Percentiles rank a stretch among this genome's conserved stretches.
Evolutionary conservation across 2,888 invertebrate species (phyloP).

Genomic region (Mactromeris polynyma): DNA sequence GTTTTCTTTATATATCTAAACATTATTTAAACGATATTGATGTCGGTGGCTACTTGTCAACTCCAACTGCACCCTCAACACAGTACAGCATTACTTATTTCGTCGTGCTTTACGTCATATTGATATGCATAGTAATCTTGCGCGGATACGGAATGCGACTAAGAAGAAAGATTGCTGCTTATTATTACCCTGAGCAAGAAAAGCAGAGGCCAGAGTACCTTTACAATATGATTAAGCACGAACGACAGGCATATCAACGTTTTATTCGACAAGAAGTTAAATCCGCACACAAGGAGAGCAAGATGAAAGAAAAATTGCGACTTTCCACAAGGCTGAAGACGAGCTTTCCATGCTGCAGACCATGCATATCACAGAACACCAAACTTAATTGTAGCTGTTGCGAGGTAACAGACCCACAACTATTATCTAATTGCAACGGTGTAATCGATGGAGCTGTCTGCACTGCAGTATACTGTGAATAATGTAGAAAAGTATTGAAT

Average conservation of each 20-base stretch:
- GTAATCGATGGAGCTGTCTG: constrained; percentile 54
- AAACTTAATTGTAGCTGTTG: constrained; percentile 63
- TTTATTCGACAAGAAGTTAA: constrained; percentile 62
- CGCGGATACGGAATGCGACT: constrained; percentile 70
- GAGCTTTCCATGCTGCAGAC: constrained; percentile 45
- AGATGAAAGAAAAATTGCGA: constrained; percentile 59
- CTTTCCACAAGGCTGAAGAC: constrained; percentile 59
- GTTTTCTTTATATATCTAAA: constrained; percentile 39
- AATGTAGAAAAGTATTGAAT: constrained; percentile 60
- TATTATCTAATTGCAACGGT: constrained; percentile 48
- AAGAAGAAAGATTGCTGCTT: constrained; percentile 69
- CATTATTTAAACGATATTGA: constrained; percentile 55
- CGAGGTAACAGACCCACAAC: constrained; percentile 28
- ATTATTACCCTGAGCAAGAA: constrained; percentile 73
- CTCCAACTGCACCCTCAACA: constrained; percentile 55
- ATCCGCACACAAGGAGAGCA: constrained; percentile 62
- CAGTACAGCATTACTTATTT: constrained; percentile 47
- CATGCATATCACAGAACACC: constrained; percentile 19
- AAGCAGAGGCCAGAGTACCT: constrained; percentile 61
- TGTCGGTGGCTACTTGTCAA: constrained; percentile 66
- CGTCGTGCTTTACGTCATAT: constrained; percentile 60
- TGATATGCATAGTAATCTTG: constrained; percentile 60
- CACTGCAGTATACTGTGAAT: constrained; percentile 68
- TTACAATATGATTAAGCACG: constrained; percentile 67
- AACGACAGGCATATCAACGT: constrained; percentile 24